Base-by-base conservation (phyloP, 2,888 invertebrate genomes). In the Sarcophaga caerulescens region DNA sequence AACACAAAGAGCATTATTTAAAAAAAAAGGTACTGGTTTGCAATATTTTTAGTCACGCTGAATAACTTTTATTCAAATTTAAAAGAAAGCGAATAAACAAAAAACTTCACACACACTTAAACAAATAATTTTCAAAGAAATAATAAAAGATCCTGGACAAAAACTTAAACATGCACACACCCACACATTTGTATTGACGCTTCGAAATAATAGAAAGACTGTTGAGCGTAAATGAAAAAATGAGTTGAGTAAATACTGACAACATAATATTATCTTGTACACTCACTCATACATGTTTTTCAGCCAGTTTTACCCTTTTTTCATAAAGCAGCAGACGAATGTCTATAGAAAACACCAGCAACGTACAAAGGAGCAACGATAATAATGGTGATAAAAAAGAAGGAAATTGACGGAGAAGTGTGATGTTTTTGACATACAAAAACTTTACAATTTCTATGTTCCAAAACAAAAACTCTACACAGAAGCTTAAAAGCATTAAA, bases 381-480 rank as follows among this genome's bases (percentile, higher is more conserved):
- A 35, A 35, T 35, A 35, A 35, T 35, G 35, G 2, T 35, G 35
- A 35, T 10, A 35, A 35, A 70, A 77, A 52, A 75, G 25, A 23
- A 14, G n/a, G 3, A 23, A 76, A 76, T 81, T 76, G 65, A 76
- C 65, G 65, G 57, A 65, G 70, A 76, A 76, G 81, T 81, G 82
- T 82, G 76, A 76, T 66, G 76, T 76, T 52, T 76, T 76, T 59
- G 25, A 35, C 35, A 35, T 52, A 74, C 62, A 74, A 68, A 75
- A 69, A 74, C 57, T 12, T 6, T 12, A 35, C 23, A 63, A 74
- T 25, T 74, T 74, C 65, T 65, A 19, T 70, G 25, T 17, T 25
- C n/a, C n/a, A 57, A 57, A 52, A 23, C 8, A 52, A 17, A 47
- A 12, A 12, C 21, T 2, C n/a, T 12, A 62, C 14, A n/a, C 23